These are phyloP conservation scores for Podilymbus podiceps DNA, from an alignment of 2,113 vertebrate species.

Conservation along the genomic window DNA sequence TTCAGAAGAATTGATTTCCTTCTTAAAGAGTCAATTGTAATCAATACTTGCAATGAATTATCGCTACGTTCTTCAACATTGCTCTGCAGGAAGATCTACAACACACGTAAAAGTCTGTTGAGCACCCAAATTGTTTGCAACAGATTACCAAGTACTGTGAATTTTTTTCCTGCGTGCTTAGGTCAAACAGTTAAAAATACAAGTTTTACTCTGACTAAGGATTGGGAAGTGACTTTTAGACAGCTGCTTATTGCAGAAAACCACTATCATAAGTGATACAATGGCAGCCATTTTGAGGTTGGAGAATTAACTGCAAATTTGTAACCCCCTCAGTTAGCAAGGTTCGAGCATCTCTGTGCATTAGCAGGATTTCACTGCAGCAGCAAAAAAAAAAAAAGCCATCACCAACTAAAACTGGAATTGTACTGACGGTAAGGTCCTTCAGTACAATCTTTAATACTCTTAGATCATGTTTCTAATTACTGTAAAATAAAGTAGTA, in stretches of 20 bases:
- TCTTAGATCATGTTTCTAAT: not conserved
- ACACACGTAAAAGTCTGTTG: not conserved
- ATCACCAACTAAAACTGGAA: not conserved
- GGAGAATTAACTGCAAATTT: not conserved
- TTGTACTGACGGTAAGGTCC: not conserved
- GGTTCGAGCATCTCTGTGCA: not conserved
- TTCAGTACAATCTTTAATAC: not conserved
- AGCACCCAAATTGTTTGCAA: not conserved
- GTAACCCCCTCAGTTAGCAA: not conserved
- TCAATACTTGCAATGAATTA: constrained; percentile 4
- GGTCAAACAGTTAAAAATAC: not conserved
- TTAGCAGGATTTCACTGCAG: not conserved
- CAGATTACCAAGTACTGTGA: not conserved
- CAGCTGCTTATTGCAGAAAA: not conserved
- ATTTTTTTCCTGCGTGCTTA: not conserved
- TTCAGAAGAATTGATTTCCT: constrained; percentile 5
- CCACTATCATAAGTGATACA: not conserved
- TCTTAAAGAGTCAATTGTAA: constrained; percentile 32
- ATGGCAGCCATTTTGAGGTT: not conserved
- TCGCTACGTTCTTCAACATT: not conserved
- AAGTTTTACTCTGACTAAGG: not conserved
- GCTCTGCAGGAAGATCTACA: not conserved
- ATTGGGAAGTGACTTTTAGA: not conserved
- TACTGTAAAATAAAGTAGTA: not conserved
- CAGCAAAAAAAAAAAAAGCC: not conserved